Conservation (phyloP, 2,113 vertebrate species). For the Peromyscus californicus region DNA sequence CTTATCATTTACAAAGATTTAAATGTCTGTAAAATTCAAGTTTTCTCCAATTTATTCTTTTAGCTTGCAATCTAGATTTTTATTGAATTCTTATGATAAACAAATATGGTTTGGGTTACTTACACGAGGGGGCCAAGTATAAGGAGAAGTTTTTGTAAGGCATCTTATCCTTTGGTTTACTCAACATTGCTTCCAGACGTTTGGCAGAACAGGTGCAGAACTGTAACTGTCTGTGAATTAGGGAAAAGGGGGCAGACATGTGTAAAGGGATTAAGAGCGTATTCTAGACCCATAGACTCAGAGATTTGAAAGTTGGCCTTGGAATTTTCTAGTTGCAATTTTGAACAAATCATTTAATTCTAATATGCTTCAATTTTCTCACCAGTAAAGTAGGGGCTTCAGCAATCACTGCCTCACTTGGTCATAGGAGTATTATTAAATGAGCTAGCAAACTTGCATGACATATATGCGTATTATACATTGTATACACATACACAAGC, state of each 20-base stretch:
- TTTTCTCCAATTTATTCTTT: constrained; percentile 19
- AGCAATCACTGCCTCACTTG: neutral
- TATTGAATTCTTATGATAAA: neutral
- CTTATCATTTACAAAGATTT: constrained; percentile 45
- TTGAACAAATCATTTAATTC: constrained; percentile 37
- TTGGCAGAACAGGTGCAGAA: neutral
- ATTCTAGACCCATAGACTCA: neutral
- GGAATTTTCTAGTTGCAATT: constrained; percentile 1
- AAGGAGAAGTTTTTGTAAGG: neutral
- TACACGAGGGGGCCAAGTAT: neutral
- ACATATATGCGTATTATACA: neutral
- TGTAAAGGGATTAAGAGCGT: neutral
- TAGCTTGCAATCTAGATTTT: neutral
- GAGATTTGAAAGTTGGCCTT: neutral
- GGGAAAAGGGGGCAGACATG: neutral
- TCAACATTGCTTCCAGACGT: neutral
- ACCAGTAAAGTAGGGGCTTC: neutral
- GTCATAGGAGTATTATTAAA: neutral
- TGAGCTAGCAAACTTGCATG: neutral
- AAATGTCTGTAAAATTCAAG: neutral
- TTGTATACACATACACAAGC: neutral
- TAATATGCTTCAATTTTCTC: constrained; percentile 13
- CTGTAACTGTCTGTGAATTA: neutral
- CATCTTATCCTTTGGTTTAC: neutral
- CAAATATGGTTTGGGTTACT: constrained; percentile 29